These are phyloP conservation scores for Luscinia megarhynchos DNA, from an alignment of 2,797 vertebrate genomes.

Conservation along the genomic window DNA sequence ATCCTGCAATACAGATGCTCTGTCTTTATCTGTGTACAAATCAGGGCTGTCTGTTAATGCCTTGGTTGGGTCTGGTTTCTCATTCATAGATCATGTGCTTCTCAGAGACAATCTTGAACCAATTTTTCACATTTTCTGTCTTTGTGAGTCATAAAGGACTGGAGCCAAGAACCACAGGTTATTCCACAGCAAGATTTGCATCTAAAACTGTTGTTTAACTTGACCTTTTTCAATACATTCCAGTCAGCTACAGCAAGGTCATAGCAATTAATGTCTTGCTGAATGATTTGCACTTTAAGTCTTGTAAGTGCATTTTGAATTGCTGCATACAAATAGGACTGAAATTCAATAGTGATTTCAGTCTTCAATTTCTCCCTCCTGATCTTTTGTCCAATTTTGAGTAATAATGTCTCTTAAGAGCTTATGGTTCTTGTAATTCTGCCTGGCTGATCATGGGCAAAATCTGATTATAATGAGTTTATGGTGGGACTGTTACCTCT, in stretches of 20 bases:
- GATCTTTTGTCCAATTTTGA: not conserved
- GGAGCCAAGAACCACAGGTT: not conserved
- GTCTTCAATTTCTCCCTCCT: not conserved
- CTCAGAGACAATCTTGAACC: not conserved
- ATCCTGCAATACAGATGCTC: not conserved
- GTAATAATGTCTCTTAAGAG: not conserved
- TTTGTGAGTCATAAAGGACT: not conserved
- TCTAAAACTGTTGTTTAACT: not conserved
- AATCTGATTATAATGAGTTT: not conserved
- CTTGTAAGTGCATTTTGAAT: not conserved
- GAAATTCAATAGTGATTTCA: not conserved
- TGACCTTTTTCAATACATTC: not conserved
- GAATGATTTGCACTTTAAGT: not conserved
- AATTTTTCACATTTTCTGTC: not conserved
- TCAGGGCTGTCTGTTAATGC: not conserved
- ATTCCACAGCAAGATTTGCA: not conserved
- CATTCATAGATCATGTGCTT: not conserved
- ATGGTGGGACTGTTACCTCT: not conserved
- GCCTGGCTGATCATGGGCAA: not conserved
- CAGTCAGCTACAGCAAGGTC: not conserved
- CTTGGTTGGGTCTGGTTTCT: not conserved
- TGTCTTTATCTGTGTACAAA: not conserved
- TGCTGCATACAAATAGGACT: too few species aligned
- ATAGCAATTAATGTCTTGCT: not conserved
- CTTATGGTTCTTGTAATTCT: not conserved